These are phyloP conservation scores for Platycheirus rosarum DNA, from an alignment of 2,888 invertebrate species.

Conservation along the genomic window DNA sequence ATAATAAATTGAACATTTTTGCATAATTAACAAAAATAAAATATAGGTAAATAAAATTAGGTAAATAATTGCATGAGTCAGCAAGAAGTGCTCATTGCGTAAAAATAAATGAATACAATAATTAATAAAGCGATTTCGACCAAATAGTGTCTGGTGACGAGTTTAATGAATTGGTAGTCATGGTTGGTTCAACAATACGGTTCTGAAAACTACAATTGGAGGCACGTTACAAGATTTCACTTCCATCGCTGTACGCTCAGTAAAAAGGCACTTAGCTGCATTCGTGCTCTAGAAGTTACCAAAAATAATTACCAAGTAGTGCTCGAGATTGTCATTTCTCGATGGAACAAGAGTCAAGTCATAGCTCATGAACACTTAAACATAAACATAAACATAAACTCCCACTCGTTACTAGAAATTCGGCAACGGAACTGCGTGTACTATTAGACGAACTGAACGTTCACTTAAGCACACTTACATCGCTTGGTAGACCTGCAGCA, in stretches of 20 bases:
- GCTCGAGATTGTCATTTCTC: not conserved
- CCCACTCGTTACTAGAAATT: not conserved
- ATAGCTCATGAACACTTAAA: slow-evolving; percentile 23
- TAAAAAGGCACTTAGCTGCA: slow-evolving; percentile 8
- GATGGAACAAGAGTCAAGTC: not conserved
- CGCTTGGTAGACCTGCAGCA: slow-evolving; percentile 1
- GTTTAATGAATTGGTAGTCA: no score
- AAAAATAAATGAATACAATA: no score
- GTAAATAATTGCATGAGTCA: no score
- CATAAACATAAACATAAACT: not conserved
- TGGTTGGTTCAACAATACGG: not conserved
- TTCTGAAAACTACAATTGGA: not conserved
- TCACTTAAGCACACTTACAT: not conserved
- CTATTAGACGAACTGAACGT: slow-evolving; percentile 2
- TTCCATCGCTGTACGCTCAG: slow-evolving; percentile 8
- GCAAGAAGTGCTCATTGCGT: no score
- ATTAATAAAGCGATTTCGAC: no score
- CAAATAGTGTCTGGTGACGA: no score
- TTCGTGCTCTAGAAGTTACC: slow-evolving; percentile 13
- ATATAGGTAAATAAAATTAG: no score
- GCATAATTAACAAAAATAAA: no score
- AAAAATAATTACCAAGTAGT: slow-evolving; percentile 9
- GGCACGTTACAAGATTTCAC: slow-evolving; percentile 11
- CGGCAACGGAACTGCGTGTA: slow-evolving; percentile 16
- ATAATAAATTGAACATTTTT: no score